Base-by-base conservation (phyloP, 92 coral and sea anemone species). In the Bergia sp. region DNA sequence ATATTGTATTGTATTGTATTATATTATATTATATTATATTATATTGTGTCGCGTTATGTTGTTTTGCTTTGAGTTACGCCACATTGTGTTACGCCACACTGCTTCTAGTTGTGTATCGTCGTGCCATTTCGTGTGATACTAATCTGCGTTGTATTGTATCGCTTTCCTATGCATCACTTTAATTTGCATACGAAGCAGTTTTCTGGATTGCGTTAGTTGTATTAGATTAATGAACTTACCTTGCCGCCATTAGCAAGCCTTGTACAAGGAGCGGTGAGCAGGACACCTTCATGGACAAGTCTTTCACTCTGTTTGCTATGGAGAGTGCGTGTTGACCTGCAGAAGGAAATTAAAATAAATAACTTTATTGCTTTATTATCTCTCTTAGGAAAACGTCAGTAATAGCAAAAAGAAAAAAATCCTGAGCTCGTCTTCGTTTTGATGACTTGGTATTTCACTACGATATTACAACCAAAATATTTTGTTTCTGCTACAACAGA, bases 251-350 rank as follows among this genome's bases (percentile, higher is more conserved):
- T 37, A 97, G 89, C 39, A 94, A 93, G 5, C 95, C 88, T 73
- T 97, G 99, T 20, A 93, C 95, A 39, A 90, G 95, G 12, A 93
- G 93, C 57, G 99, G 99, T 16, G 94, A 92, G 45, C 99, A 95
- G 37, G 94, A 89, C 15, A 94, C 89, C 88, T 94, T 97, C 97
- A 97, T 94, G 87, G 94, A 90, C 41, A 82, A 72, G 72, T 97
- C 98, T 66, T 97, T 92, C 53, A 95, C 94, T 86, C 92, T 89
- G 87, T 94, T 95, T 1, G 99, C 95, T 36, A 94, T 92, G 66
- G 81, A 72, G 43, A 97, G 87, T 44, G 95, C 97, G 20, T 93
- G 92, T 15, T 87, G 77, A 73, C 98, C 99, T 97, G 73, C 0
- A 58, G 42, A 23, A 43, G 50, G 84, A 85, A 76, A 40, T 38